Evolutionary conservation across 2,888 invertebrate species (phyloP), one percentile per base, ranked within the genome.

Genomic region (Ormyrus nitidulus): DNA sequence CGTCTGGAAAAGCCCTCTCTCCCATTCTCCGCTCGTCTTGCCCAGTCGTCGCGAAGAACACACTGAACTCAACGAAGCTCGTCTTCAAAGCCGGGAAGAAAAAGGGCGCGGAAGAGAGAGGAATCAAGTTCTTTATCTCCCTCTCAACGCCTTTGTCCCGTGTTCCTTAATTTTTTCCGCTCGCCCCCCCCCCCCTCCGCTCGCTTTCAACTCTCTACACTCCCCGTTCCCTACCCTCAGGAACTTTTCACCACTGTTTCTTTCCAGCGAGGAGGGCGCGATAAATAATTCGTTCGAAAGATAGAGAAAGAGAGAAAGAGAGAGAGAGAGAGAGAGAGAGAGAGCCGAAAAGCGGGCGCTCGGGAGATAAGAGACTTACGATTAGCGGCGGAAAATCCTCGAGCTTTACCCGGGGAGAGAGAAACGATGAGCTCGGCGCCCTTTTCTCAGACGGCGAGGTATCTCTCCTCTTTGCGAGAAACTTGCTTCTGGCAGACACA

Each of bases 321-420:
- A 19, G 19, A 19, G 19, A 19, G 19, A 19, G 19, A 19, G 1
- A 19, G 0, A 19, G 19, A 19, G 19, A 19, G 19, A 19, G 19
- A 19, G 1, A 1, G 19, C 1, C 19, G 19, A 19, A 19, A 19
- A 19, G 64, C 53, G 2, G 61, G 51, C 13, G 34, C 19, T 9
- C 64, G 44, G 11, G 11, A 69, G 77, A 77, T 77, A 71, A 77
- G 64, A 65, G 77, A 71, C 77, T 77, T 77, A 77, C 70, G 70
- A 77, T 77, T 71, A 77, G 71, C 34, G 56, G 48, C 64, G 77
- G 71, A 49, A 71, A 77, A 77, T 77, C 77, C 71, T 64, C 34
- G 77, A 77, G 77, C 70, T 77, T 75, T 66, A 58, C 66, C 75
- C 72, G 65, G 19, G 19, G 19, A 19, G 19, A 19, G 19, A 66